A percentile compares a stretch with the other conserved stretches of the same genome.
phyloP scores from a whole-genome alignment of 2,797 vertebrate genomes.

The Margarornis squamiger region DNA sequence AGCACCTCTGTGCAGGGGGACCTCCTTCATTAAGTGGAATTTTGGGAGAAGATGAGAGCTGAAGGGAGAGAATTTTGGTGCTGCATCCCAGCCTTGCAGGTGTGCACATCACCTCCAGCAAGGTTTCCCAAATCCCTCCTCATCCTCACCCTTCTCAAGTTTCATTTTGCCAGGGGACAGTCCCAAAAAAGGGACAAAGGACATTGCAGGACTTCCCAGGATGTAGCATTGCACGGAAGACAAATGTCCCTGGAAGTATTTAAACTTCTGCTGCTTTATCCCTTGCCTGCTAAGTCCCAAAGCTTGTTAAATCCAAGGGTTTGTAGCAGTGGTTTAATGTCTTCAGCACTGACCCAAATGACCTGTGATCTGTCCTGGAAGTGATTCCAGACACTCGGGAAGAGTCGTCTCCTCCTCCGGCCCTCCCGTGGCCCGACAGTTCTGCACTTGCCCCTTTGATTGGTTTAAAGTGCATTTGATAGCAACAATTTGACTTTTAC shows the following conservation, averaged over 20 bases:
- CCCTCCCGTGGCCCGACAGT: neutral
- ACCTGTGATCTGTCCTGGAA: neutral
- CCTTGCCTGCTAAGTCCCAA: neutral
- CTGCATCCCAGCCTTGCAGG: neutral
- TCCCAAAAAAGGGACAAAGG: neutral
- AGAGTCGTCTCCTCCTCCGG: neutral
- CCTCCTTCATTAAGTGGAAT: neutral
- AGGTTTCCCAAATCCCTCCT: neutral
- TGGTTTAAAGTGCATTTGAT: neutral
- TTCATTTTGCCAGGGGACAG: neutral
- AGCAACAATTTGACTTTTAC: slow-evolving; percentile 6
- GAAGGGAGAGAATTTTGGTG: neutral
- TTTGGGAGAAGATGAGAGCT: neutral
- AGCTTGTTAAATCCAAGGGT: slow-evolving; percentile 28
- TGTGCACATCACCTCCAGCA: rapidly evolving
- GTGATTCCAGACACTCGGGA: neutral
- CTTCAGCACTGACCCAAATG: neutral
- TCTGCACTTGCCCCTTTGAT: neutral
- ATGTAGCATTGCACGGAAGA: neutral
- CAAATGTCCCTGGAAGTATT: neutral
- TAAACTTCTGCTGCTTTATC: slow-evolving; percentile 14
- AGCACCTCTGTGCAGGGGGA: neutral
- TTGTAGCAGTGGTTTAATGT: neutral
- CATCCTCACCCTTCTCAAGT: neutral
- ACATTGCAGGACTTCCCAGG: neutral